A percentile compares a stretch with the other conserved stretches of the same genome.
These are phyloP conservation scores for Meloidogyne floridensis DNA, from an alignment of 1,140 invertebrate genomes.

Conservation along the genomic window DNA sequence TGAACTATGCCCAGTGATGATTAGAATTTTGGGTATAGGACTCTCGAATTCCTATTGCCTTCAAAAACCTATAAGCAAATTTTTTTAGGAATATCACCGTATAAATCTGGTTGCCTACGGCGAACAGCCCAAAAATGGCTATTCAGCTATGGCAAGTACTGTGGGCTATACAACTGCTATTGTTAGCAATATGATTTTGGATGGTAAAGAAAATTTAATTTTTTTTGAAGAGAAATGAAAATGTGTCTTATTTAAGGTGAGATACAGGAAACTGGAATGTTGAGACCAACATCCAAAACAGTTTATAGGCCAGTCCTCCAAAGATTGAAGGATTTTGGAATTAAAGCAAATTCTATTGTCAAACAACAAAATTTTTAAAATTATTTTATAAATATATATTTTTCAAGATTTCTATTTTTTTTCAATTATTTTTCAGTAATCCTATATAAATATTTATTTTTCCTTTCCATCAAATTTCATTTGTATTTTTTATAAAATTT, in stretches of 20 bases:
- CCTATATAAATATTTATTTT: too few relatives aligned
- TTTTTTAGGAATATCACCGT: constrained; percentile 76
- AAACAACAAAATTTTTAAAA: constrained; percentile 26
- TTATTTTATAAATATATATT: background rate
- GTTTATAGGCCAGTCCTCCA: constrained; percentile 69
- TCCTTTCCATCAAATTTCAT: too few relatives aligned
- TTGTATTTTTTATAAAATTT: too few relatives aligned
- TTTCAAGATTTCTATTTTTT: too few relatives aligned
- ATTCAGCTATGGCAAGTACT: constrained; percentile 95
- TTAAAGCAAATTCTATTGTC: constrained; percentile 61
- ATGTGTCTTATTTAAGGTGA: constrained; percentile 66
- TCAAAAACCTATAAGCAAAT: background rate
- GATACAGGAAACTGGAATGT: constrained; percentile 69
- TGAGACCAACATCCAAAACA: constrained; percentile 67
- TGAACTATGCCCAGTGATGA: too few relatives aligned
- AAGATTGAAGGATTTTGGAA: constrained; percentile 68
- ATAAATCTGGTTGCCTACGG: constrained; percentile 93
- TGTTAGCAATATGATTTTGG: constrained; percentile 92
- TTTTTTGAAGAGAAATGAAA: background rate
- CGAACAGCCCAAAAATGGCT: constrained; percentile 73
- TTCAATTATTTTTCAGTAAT: too few relatives aligned
- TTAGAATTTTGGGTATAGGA: background rate
- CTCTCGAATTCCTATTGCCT: background rate
- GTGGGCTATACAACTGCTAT: constrained; percentile 95
- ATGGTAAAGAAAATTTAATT: constrained; percentile 72